These are phyloP conservation scores for Ciconia stormi DNA, from an alignment of 2,113 vertebrate species.

Conservation along the genomic window DNA sequence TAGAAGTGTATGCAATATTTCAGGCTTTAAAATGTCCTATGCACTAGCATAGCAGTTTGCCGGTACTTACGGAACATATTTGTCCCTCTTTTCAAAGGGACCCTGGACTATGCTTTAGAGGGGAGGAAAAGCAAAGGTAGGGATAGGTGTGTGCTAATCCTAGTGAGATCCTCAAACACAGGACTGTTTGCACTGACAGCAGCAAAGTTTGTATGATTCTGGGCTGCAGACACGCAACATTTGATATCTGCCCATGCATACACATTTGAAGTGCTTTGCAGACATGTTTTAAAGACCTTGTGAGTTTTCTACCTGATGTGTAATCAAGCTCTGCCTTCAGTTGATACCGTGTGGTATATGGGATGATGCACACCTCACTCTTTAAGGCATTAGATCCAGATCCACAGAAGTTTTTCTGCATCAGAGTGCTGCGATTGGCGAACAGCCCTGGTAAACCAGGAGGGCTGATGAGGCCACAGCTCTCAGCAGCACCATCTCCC, in stretches of 20 bases:
- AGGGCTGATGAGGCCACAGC: not conserved
- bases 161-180: not conserved
- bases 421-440: not conserved
- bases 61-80: not conserved
- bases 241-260: not conserved
- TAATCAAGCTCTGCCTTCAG: not conserved
- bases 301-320: not conserved
- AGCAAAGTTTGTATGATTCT: not conserved
- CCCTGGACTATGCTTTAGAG: not conserved
- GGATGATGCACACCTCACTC: not conserved
- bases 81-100: not conserved
- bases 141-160: not conserved
- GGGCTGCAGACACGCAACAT: not conserved
- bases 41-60: not conserved
- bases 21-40: not conserved
- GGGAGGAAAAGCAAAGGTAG: not conserved
- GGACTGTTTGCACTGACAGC: not conserved
- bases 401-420: not conserved
- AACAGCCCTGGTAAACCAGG: not conserved
- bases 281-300: not conserved
- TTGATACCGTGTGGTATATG: not conserved
- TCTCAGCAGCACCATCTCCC: not conserved
- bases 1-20: not conserved
- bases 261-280: not conserved
- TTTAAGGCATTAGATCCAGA: not conserved